Evolutionary conservation across 2,888 invertebrate species (phyloP), one percentile per base, ranked within the genome.

Genomic region (Hirtodrosophila histrioides): DNA sequence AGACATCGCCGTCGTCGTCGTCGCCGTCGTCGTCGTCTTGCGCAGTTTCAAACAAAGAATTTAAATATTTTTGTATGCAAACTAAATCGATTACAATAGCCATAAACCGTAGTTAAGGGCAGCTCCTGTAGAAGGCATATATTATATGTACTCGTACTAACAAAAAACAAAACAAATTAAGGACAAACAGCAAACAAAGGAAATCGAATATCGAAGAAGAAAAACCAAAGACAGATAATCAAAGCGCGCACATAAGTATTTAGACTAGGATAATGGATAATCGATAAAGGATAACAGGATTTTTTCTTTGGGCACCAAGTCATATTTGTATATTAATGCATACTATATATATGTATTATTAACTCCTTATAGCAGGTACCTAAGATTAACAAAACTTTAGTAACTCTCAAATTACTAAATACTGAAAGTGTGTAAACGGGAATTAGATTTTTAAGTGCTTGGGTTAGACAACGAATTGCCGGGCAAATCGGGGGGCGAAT

Each of bases 1-100:
- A 74, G 65, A 53, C 31, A 8, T 31, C 31, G 31, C 6, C 31
- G 17, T 56, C 31, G 31, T 31, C 31, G 31, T 31, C 31, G 17
- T 17, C 17, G 17, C 2, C 17, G 17, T 17, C 17, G 17, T 17
- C 17, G 56, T 66, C 53, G 44, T 65, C 67, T 68, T 74, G 69
- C 68, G 78, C 69, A 64, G 83, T 84, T 84, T 85, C 80, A 83
- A 55, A 77, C 6, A 3, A 27, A 27, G 86, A 86, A 84, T 86
- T 85, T 84, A 76, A 85, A 79, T 79, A 85, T 85, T 85, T 85
- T 85, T 85, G 73, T 85, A 84, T 85, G 74, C 74, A 48, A 72
- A 50, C 54, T 40, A 50, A 41, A 69, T 41, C 51, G 39, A 65
- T 58, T 37, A 49, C 58, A 50, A 56, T 70, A 75, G 65, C 67